These are phyloP conservation scores for Notoglanidium macrostoma DNA, from an alignment of 2,797 vertebrate species.

Conservation along the genomic window DNA sequence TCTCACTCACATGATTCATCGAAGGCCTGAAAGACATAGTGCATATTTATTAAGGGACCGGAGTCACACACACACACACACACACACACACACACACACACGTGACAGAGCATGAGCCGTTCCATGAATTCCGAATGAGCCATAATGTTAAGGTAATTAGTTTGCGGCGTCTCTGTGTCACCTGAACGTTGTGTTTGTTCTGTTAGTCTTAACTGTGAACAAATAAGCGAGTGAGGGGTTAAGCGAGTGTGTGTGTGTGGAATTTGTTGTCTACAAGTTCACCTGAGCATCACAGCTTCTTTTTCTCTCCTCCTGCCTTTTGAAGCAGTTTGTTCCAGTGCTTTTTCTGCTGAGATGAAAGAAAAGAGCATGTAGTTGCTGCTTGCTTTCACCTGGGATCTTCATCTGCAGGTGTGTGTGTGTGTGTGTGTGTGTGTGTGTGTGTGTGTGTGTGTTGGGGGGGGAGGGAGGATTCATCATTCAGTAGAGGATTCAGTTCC, in stretches of 20 bases:
- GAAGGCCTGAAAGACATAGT: not conserved
- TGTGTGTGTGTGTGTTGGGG: not conserved
- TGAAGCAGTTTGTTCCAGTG: slow-evolving; percentile 27
- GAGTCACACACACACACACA: not conserved
- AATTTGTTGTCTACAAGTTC: slow-evolving; percentile 36
- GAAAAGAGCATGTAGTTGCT: not conserved
- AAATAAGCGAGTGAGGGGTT: not conserved
- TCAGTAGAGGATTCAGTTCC: not conserved
- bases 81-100: not conserved
- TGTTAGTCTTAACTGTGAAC: not conserved
- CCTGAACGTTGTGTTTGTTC: no score
- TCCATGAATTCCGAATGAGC: not conserved
- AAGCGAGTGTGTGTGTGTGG: not conserved
- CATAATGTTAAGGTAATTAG: not conserved
- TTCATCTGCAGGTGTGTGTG: slow-evolving; percentile 37
- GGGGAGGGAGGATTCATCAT: not conserved
- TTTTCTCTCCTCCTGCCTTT: slow-evolving; percentile 41
- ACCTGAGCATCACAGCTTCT: slow-evolving; percentile 60
- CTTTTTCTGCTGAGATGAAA: slow-evolving; percentile 34
- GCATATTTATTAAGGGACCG: not conserved
- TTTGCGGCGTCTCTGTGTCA: not conserved
- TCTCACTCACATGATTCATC: not conserved
- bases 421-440: not conserved
- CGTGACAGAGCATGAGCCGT: no score
- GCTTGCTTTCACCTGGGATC: slow-evolving; percentile 20